A percentile compares a stretch with the other conserved stretches of the same genome.
Conservation (phyloP, 2,888 invertebrate genomes). For the Pseudococcus jackbeardsleyi region DNA sequence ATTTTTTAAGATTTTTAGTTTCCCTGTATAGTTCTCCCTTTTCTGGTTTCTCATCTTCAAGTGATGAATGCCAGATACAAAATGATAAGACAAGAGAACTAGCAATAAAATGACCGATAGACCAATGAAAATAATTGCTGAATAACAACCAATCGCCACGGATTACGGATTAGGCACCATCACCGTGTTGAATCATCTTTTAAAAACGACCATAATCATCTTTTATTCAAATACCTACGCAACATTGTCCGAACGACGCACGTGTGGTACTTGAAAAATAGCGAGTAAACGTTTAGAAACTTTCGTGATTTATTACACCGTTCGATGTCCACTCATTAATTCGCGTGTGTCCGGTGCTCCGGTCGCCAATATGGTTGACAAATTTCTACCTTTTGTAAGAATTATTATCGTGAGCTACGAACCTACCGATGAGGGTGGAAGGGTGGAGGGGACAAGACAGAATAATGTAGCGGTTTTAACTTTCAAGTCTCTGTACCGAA, state of each 20-base stretch:
- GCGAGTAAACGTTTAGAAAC: neutral
- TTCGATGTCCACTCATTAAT: constrained; percentile 19
- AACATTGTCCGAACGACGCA: neutral
- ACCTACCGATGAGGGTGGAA: neutral
- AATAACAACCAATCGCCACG: neutral
- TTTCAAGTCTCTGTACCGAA: constrained; percentile 11
- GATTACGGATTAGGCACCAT: neutral
- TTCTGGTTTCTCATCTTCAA: too few species aligned
- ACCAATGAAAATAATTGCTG: neutral
- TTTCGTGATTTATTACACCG: neutral
- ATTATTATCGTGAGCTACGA: neutral
- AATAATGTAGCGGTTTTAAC: neutral
- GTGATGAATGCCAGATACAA: too few species aligned
- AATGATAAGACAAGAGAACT: too few species aligned
- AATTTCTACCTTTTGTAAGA: neutral
- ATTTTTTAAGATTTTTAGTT: too few species aligned
- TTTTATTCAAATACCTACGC: neutral
- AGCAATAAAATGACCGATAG: too few species aligned
- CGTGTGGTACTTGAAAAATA: constrained; percentile 4
- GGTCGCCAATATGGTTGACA: neutral
- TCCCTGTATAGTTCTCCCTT: too few species aligned
- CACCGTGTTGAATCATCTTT: neutral
- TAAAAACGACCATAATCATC: neutral
- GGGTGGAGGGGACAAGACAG: neutral
- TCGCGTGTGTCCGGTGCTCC: neutral